A percentile compares a stretch with the other conserved stretches of the same genome.
phyloP scores from a whole-genome alignment of 2,113 vertebrate genomes.

The Garra rufa region DNA sequence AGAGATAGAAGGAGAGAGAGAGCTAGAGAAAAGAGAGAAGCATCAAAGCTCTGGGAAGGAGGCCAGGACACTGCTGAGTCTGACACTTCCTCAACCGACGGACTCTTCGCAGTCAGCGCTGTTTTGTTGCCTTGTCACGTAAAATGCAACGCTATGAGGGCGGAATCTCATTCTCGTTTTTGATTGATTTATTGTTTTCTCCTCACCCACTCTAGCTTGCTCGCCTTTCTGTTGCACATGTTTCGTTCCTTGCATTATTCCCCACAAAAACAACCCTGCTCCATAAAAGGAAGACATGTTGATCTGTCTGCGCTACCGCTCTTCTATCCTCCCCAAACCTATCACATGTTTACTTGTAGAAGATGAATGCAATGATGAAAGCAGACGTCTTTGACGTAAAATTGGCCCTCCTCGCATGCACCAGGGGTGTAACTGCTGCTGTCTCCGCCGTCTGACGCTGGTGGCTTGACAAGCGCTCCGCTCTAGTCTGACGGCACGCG shows the following conservation, averaged over 20 bases:
- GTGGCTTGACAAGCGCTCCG: constrained; percentile 66
- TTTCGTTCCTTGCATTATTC: constrained; percentile 22
- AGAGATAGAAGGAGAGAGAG: constrained; percentile 9
- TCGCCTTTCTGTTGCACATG: constrained; percentile 1
- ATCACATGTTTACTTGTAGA: constrained; percentile 74
- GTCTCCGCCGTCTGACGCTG: constrained; percentile 69
- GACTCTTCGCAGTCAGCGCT: constrained; percentile 61
- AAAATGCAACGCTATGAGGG: constrained; percentile 49
- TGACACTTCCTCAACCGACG: constrained; percentile 60
- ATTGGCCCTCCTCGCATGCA: constrained; percentile 67
- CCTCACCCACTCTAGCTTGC: constrained; percentile 16
- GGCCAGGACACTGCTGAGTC: constrained; percentile 52
- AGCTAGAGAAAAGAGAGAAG: constrained; percentile 42
- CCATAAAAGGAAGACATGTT: constrained; percentile 45
- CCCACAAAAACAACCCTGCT: constrained; percentile 24
- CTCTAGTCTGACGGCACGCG: constrained; percentile 62
- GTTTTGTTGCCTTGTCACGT: constrained; percentile 68
- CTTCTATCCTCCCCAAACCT: constrained; percentile 37
- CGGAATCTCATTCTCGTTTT: constrained; percentile 24
- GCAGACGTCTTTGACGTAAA: constrained; percentile 73
- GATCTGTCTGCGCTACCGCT: constrained; percentile 29
- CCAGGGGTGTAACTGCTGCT: constrained; percentile 72
- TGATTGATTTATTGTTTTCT: constrained; percentile 70
- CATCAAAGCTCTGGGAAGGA: constrained; percentile 66
- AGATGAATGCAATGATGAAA: constrained; percentile 77